Evolutionary conservation across 2,888 invertebrate genomes (phyloP), one percentile per base, ranked within the genome.

Genomic region (Agrotis exclamationis): DNA sequence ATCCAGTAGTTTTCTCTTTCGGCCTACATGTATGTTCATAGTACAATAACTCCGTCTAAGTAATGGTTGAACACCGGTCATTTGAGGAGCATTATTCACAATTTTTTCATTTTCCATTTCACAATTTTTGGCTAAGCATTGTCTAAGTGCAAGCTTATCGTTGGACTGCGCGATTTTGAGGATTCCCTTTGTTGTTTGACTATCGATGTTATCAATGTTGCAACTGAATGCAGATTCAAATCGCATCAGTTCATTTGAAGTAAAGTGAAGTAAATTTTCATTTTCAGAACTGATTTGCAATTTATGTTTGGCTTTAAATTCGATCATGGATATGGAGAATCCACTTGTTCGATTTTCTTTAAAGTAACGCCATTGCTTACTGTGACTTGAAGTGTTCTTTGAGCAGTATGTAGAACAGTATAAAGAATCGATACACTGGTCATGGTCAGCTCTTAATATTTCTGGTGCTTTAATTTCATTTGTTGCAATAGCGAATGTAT

Each of bases 1-100:
- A 70, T 86, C 76, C 24, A 74, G 24, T 47, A 64, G 39, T 64
- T 74, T 74, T 39, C 69, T 75, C 16, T 70, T 56, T 47, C 76
- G 73, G 59, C 79, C 74, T 63, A 89, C 51, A 66, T 88, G 85
- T 57, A 89, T 72, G 74, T 91, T 91, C 89, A 90, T 88, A 18
- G 86, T 80, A 73, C 82, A 89, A 80, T 85, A 87, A 77, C 83
- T 80, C 18, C 77, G 81, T 54, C 77, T 83, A 28, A 87, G 79
- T 57, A 79, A 64, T 47, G 70, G 72, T 56, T 68, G 69, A 48
- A 85, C 20, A 48, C 84, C 85, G 14, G 76, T 85, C 64, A 78
- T 33, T 22, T 62, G 57, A 45, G 57, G 28, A 45, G 63, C n/a
- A 33, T 67, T 33, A 1, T 45, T 54, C 45, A 51, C 5, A 60